Conservation (phyloP, 1,140 invertebrate species). For the Lethrus apterus region DNA sequence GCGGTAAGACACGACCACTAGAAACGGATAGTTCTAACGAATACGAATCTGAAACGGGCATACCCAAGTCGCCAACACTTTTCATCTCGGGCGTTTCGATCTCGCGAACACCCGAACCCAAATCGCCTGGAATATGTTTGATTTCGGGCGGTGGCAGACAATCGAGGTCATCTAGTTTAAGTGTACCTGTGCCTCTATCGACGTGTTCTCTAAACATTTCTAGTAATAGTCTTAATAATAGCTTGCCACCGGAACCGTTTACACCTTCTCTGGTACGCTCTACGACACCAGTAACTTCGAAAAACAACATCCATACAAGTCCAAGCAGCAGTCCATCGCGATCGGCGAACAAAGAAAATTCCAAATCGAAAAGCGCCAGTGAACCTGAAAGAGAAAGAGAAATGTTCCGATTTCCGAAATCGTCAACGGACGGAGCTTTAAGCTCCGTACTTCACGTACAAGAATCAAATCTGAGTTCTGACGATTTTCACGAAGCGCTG, state of each 20-base stretch:
- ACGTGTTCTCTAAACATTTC: slow-evolving; percentile 38
- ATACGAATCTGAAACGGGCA: slow-evolving; percentile 51
- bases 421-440: slow-evolving; percentile 50
- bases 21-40: slow-evolving; percentile 50
- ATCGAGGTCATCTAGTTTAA: slow-evolving; percentile 45
- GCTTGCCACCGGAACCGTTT: slow-evolving; percentile 35
- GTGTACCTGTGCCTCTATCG: slow-evolving; percentile 41
- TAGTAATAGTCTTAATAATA: slow-evolving; percentile 34
- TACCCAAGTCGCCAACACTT: slow-evolving; percentile 51
- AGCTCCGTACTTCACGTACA: slow-evolving; percentile 54
- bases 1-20: slow-evolving; percentile 27
- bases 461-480: slow-evolving; percentile 52
- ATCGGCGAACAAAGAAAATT: slow-evolving; percentile 28
- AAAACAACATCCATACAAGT: slow-evolving; percentile 24
- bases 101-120: slow-evolving; percentile 48
- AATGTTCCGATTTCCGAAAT: slow-evolving; percentile 51
- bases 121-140: slow-evolving; percentile 40
- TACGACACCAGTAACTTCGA: slow-evolving; percentile 34
- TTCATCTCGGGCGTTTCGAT: slow-evolving; percentile 56
- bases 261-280: slow-evolving; percentile 37
- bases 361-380: slow-evolving; percentile 46
- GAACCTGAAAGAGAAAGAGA: slow-evolving; percentile 47
- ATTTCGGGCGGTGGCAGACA: slow-evolving; percentile 37
- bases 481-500: slow-evolving; percentile 54
- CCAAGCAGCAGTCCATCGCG: slow-evolving; percentile 29